Evolutionary conservation across 2,888 invertebrate species (phyloP).

Genomic region (Rhagophthalmus giganteus): DNA sequence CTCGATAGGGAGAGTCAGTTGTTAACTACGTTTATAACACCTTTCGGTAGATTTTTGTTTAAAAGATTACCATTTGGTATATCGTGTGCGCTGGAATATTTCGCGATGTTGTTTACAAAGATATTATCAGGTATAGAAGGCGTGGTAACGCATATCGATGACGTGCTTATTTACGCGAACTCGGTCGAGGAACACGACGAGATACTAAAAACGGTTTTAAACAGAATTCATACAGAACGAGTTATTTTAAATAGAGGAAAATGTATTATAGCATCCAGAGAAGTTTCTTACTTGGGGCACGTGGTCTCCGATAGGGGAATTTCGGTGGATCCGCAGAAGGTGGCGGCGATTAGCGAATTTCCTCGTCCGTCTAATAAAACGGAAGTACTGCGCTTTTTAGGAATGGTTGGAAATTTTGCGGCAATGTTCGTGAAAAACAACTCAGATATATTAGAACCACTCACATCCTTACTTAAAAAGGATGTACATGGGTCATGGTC

Average conservation of each 20-base stretch:
- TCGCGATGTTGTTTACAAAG: conserved; percentile 1
- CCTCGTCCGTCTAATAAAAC: not conserved
- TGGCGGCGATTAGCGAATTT: not conserved
- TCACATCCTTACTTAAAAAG: not conserved
- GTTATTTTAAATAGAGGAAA: conserved; percentile 1
- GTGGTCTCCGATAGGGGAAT: not conserved
- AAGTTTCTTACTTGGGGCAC: not conserved
- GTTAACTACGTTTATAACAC: conserved; percentile 30
- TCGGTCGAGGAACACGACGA: conserved; percentile 1
- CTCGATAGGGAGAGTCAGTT: conserved; percentile 18
- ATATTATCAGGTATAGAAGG: conserved; percentile 1
- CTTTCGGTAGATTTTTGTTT: conserved; percentile 29
- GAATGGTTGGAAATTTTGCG: conserved; percentile 4
- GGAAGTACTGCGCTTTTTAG: not conserved
- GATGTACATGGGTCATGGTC: too few relatives aligned
- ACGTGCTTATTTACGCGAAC: not conserved
- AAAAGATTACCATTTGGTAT: conserved; percentile 28
- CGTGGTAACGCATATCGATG: not conserved
- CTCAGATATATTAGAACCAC: not conserved
- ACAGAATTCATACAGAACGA: not conserved
- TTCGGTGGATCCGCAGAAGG: not conserved
- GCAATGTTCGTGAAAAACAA: not conserved
- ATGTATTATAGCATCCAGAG: not conserved
- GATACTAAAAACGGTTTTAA: not conserved
- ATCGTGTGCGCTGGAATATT: conserved; percentile 28